Conservation (phyloP, 2,797 vertebrate species). For the Cryptoprocta ferox region DNA sequence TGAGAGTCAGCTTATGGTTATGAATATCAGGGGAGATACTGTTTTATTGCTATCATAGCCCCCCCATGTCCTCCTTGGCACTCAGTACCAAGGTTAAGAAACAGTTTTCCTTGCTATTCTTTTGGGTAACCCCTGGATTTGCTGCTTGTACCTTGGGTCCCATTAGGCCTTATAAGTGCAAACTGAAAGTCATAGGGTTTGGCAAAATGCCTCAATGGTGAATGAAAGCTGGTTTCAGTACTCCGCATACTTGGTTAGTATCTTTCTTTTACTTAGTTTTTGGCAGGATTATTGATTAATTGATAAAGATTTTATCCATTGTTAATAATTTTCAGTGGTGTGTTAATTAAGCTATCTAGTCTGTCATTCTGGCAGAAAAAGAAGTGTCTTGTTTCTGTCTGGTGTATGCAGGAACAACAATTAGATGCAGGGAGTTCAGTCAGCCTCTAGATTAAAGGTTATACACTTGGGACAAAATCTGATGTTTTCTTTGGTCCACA, state of each 20-base stretch:
- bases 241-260: not conserved
- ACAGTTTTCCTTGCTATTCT: not conserved
- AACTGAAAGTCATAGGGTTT: constrained; percentile 12
- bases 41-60: not conserved
- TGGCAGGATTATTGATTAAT: constrained; percentile 1
- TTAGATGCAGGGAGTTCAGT: constrained; percentile 45
- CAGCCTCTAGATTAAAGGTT: constrained; percentile 32
- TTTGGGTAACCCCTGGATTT: constrained; percentile 44
- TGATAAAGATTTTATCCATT: constrained; percentile 21
- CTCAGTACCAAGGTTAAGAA: not conserved
- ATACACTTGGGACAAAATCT: constrained; percentile 45
- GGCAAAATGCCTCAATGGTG: not conserved
- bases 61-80: not conserved
- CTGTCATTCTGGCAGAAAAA: constrained; percentile 24
- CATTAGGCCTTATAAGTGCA: constrained; percentile 14
- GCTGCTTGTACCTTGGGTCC: not conserved
- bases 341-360: not conserved
- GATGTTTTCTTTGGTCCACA: constrained; percentile 27
- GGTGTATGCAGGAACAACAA: not conserved
- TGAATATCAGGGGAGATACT: not conserved
- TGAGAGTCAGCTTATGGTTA: not conserved
- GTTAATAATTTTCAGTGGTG: constrained; percentile 20
- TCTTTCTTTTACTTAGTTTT: constrained; percentile 22
- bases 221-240: constrained; percentile 35
- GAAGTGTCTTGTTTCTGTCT: not conserved